phyloP scores from a whole-genome alignment of 2,797 vertebrate species.

The Tinamus major region DNA sequence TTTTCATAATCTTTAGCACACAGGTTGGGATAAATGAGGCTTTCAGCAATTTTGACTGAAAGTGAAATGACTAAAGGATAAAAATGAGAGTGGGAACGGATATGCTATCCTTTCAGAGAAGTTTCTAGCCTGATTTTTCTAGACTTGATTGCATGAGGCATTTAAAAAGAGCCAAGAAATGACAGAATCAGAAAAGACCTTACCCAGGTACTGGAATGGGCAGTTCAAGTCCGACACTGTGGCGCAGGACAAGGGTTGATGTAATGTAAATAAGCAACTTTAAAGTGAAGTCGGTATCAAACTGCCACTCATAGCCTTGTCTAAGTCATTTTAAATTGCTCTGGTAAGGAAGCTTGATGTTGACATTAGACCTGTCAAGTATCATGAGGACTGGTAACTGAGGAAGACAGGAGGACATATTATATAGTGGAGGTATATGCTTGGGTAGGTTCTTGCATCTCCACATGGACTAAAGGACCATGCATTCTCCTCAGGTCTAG shows the following conservation, averaged over 20 bases:
- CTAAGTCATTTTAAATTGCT: not conserved
- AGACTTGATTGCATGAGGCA: not conserved
- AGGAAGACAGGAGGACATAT: not conserved
- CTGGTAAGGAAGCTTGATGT: not conserved
- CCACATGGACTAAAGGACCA: not conserved
- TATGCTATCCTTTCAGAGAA: not conserved
- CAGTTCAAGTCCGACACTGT: not conserved
- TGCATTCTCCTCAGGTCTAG: not conserved
- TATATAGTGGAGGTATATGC: not conserved
- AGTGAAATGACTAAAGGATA: conserved; percentile 5
- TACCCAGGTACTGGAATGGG: not conserved
- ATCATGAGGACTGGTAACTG: not conserved
- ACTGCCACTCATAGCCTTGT: not conserved
- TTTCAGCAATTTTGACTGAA: conserved; percentile 29
- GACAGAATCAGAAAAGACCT: not conserved
- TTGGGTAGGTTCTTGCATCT: not conserved
- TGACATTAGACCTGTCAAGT: not conserved
- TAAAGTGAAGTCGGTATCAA: not conserved
- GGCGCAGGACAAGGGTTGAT: not conserved
- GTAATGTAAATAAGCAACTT: conserved; percentile 1
- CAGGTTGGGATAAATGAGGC: not conserved
- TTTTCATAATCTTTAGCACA: not conserved
- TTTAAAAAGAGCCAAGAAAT: conserved; percentile 10
- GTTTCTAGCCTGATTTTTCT: not conserved
- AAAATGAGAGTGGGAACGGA: not conserved